Conservation (phyloP, 2,888 invertebrate species). For the Mythimna pallens region DNA sequence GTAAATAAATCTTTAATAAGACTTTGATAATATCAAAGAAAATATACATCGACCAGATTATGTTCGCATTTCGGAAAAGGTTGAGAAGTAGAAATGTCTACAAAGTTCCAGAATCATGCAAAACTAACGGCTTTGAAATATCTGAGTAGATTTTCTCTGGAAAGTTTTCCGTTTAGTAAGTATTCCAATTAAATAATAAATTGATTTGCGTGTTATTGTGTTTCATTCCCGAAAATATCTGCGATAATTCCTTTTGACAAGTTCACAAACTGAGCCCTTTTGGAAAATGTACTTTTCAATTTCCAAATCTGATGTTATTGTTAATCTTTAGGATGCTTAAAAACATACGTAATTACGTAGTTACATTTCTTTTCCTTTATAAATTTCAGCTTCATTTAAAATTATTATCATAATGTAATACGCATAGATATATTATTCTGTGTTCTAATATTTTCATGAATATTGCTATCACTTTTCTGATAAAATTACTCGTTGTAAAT, state of each 20-base stretch:
- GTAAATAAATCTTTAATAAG: conserved; percentile 58
- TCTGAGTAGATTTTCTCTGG: conserved; percentile 22
- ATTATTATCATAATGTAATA: conserved; percentile 25
- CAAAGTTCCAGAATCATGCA: conserved; percentile 25
- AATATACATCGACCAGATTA: conserved; percentile 51
- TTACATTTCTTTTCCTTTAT: conserved; percentile 4
- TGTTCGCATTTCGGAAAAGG: conserved; percentile 21
- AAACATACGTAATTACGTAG: not conserved
- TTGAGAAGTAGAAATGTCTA: conserved; percentile 26
- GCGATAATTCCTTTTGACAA: conserved; percentile 10
- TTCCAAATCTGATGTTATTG: conserved; percentile 11
- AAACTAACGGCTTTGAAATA: conserved; percentile 35
- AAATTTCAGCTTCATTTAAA: conserved; percentile 7
- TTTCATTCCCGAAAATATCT: conserved; percentile 28
- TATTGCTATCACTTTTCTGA: conserved; percentile 16
- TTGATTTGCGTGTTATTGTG: conserved; percentile 37
- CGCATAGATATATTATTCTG: conserved; percentile 8
- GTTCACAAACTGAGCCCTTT: not conserved
- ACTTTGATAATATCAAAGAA: conserved; percentile 48
- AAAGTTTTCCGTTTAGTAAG: conserved; percentile 28
- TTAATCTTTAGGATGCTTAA: conserved; percentile 2
- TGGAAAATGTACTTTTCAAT: not conserved
- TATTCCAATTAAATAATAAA: conserved; percentile 32
- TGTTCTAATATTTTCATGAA: conserved; percentile 30
- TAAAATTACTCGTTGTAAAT: conserved; percentile 50